Evolutionary conservation across 2,888 invertebrate genomes (phyloP).

Genomic region (Lepidocyrtinus sp.): DNA sequence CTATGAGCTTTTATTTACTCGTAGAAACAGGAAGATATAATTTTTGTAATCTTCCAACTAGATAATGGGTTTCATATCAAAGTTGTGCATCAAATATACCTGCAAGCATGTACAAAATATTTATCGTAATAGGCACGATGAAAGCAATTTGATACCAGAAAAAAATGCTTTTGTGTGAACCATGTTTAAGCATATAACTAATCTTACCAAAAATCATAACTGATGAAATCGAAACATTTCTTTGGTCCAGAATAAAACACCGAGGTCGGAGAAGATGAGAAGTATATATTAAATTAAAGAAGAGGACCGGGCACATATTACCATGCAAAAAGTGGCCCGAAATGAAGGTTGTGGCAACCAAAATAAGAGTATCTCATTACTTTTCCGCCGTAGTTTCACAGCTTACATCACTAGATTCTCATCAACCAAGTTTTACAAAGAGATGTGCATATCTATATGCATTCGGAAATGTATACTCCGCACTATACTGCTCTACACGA

Average conservation of each 20-base stretch:
- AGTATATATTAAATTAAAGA: neutral
- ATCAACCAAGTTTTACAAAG: neutral
- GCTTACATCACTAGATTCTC: slow-evolving; percentile 32
- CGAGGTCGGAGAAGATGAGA: neutral
- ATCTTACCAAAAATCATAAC: neutral
- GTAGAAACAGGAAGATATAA: too few species aligned
- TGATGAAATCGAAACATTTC: neutral
- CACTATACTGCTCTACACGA: too few species aligned
- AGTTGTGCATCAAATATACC: slow-evolving; percentile 55
- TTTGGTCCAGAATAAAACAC: too few species aligned
- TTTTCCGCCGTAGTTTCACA: slow-evolving; percentile 50
- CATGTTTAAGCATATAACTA: too few species aligned
- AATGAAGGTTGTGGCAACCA: slow-evolving; percentile 40
- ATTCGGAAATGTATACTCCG: too few species aligned
- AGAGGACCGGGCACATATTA: neutral
- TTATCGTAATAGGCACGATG: slow-evolving; percentile 45
- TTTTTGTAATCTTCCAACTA: too few species aligned
- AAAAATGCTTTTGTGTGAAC: slow-evolving; percentile 18
- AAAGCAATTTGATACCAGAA: slow-evolving; percentile 38
- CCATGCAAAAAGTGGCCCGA: neutral
- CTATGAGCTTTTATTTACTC: too few species aligned
- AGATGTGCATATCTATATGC: neutral
- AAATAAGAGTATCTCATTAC: slow-evolving; percentile 59
- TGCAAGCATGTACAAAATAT: slow-evolving; percentile 41
- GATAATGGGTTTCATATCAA: slow-evolving; percentile 43